phyloP scores from a whole-genome alignment of 1,140 invertebrate species.

The Diachasmimorpha longicaudata region DNA sequence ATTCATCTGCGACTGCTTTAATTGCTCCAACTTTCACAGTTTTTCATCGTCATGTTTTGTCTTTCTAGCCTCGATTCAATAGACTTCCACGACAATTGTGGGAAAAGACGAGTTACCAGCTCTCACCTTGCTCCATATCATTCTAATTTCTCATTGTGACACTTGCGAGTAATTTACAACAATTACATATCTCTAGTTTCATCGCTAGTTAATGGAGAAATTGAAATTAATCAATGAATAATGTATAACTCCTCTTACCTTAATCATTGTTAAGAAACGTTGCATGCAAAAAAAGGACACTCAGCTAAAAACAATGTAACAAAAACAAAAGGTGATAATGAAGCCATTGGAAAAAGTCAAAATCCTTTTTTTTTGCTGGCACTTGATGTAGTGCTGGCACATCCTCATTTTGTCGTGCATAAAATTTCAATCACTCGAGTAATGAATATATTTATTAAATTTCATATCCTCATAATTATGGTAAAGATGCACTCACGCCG shows the following conservation, averaged over 20 bases:
- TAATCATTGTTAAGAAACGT: not conserved
- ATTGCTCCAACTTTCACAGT: constrained; percentile 19
- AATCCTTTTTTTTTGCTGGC: not conserved
- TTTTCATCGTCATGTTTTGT: not conserved
- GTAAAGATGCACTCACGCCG: constrained; percentile 13
- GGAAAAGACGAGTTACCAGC: constrained; percentile 10
- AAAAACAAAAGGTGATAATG: not conserved
- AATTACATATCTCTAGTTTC: not conserved
- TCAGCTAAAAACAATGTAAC: not conserved
- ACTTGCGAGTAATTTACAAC: not conserved
- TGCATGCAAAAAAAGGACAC: constrained; percentile 8
- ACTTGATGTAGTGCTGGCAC: not conserved
- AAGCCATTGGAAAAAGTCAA: not conserved
- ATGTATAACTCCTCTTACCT: not conserved
- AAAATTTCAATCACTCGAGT: not conserved
- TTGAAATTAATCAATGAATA: not conserved
- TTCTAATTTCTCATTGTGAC: constrained; percentile 31
- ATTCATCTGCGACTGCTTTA: not conserved
- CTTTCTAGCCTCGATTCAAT: not conserved
- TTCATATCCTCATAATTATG: not conserved
- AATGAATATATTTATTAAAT: not conserved
- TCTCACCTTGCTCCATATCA: constrained; percentile 51
- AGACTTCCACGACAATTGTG: constrained; percentile 11
- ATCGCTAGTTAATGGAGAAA: not conserved
- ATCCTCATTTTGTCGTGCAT: not conserved